These are phyloP conservation scores for Elachura formosa DNA, from an alignment of 2,113 vertebrate species.

Conservation along the genomic window DNA sequence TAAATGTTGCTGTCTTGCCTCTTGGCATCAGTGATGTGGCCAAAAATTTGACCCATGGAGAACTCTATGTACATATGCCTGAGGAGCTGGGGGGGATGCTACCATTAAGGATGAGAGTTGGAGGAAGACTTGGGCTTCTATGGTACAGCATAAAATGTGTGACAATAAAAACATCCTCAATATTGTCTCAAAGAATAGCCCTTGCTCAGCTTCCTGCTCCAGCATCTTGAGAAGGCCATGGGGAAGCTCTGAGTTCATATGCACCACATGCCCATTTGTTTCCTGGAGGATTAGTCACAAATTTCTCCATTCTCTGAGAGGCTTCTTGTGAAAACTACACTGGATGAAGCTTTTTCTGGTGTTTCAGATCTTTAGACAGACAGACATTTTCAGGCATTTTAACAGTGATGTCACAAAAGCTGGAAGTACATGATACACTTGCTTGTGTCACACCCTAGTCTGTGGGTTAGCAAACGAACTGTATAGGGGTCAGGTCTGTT, in stretches of 20 bases:
- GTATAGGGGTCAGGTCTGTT: not conserved
- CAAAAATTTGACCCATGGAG: not conserved
- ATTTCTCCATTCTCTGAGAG: not conserved
- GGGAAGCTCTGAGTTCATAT: not conserved
- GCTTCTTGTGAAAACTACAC: not conserved
- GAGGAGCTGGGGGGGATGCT: not conserved
- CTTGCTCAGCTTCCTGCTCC: not conserved
- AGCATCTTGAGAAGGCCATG: not conserved
- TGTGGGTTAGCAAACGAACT: not conserved
- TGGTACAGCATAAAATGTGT: not conserved
- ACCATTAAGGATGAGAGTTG: not conserved
- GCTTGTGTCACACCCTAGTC: not conserved
- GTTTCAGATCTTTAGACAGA: not conserved
- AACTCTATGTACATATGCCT: not conserved
- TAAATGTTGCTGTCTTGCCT: not conserved
- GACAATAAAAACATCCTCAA: rapidly evolving
- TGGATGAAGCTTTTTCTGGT: not conserved
- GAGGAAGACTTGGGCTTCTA: rapidly evolving
- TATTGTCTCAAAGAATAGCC: not conserved
- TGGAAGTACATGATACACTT: not conserved
- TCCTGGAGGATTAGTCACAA: not conserved
- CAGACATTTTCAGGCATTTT: not conserved
- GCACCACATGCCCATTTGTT: not conserved
- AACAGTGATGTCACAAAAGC: not conserved
- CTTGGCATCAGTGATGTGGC: not conserved